Evolutionary conservation across 1,140 invertebrate species (phyloP), one percentile per base, ranked within the genome.

Genomic region (Polypedilum pembai): DNA sequence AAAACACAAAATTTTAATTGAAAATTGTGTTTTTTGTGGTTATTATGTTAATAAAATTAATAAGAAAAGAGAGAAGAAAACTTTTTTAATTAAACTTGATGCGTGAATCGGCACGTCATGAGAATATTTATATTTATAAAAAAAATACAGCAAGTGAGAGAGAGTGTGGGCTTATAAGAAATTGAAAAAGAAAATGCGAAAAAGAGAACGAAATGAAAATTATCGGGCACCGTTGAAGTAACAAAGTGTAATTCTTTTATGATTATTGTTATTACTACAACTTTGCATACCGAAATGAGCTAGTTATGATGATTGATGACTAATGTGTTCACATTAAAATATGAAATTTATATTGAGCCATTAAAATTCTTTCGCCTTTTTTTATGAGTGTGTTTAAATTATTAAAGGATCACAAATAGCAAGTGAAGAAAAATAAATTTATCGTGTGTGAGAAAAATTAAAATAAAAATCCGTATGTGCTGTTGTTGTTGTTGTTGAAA

Each of bases 271-370:
- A 56, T 56, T 56, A 56, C n/a, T 56, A 56, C 45, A 56, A 56
- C 45, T 56, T 56, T 56, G 12, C 10, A 56, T 12, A 56, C 12
- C n/a, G 12, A 56, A 56, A 56, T 56, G 45, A 56, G 45, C 12
- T 56, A 56, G 45, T 56, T 56, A 56, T 56, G 45, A 56, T 56
- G 45, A 56, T 56, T 56, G 45, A 56, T 56, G 45, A n/a, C 45
- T n/a, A 15, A 56, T 56, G 45, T 56, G n/a, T 56, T 33, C 24
- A 33, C 24, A 12, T 56, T 12, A n/a, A n/a, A n/a, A 56, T 56
- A 56, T 56, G 41, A 45, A 45, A 56, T 33, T 33, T 33, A 33
- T 33, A 56, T n/a, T n/a, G 10, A 56, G 12, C n/a, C 3, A 56
- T 12, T 45, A 15, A 56, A 56, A 56, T 33, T 33, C 24, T 33